Evolutionary conservation across 2,113 vertebrate species (phyloP), one percentile per base, ranked within the genome.

Genomic region (Cebidichthys violaceus): DNA sequence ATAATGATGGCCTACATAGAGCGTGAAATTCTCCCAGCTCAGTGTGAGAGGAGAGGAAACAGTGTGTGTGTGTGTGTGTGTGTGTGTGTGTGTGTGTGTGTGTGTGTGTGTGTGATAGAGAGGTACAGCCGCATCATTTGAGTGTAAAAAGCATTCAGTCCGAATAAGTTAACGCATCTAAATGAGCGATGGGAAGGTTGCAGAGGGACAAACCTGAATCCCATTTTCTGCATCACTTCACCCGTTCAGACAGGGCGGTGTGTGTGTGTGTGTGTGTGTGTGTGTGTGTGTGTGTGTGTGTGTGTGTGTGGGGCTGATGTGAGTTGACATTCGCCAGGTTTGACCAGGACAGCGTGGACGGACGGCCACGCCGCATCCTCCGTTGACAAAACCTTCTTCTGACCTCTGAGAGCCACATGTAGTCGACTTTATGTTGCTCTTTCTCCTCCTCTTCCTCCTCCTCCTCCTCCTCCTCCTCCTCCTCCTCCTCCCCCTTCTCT

Each of bases 181-280:
- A 89, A 92, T 86, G 86, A 90, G 88, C 4, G 77, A 84, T 20
- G 75, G 82, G 82, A 92, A 88, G 90, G 88, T 90, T 90, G 77
- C 11, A 27, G 76, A 82, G 88, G 89, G 89, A 89, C 88, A 81
- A 91, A 89, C 37, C 89, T 92, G 90, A 88, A 93, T 93, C 78
- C 57, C 77, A 91, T 92, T 91, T 91, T 90, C 79, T 82, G 84
- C 89, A 75, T 87, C 71, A 15, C 71, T 86, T 81, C 85, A 60
- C 86, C 75, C n/a, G 74, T 57, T 83, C 79, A 55, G 62, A 81
- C 62, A 22, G 33, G 24, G 31, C n/a, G 22, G 11, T 65, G 29
- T 18, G 7, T 41, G 61, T 22, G 47, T 47, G 17, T 24, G 22
- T 33, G 66, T 41, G 43, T 66, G 13, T 43, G 39, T 39, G 47